Base-by-base conservation (phyloP, 2,797 vertebrate genomes). In the Sebastes itinus region DNA sequence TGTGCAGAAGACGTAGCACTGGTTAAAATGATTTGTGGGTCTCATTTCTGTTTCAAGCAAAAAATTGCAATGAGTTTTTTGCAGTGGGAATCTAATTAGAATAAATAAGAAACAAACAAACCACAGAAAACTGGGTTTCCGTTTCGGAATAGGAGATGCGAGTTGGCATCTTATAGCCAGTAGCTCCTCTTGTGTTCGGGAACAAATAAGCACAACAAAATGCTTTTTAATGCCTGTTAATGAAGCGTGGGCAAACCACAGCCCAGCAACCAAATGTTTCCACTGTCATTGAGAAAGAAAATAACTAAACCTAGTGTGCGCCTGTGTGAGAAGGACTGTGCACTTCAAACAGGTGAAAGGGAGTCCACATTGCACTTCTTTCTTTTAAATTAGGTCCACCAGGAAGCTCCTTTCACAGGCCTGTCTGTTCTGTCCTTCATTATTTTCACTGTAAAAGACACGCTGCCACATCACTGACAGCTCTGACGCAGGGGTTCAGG, bases 171-270 rank as follows among this genome's bases (percentile, higher is more conserved):
- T 80, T 49, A 18, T 64, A 77, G 78, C 80, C 78, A 72, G 76
- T 73, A 81, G 82, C 78, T 72, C 25, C 16, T 78, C 38, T 61
- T 58, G 25, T 7, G 27, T 78, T 80, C 8, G 8, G 16, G 49
- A 82, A 85, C 69, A 86, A 84, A 42, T 52, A 49, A 78, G 72
- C 69, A 85, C 62, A 81, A 78, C 46, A 56, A 77, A 78, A 76
- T 76, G 64, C 33, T 62, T 66, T n/a, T 16, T 77, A 69, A 82
- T 77, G 73, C 20, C 58, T 62, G 56, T 49, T 78, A 56, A 86
- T 83, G 72, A 83, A 77, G 32, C 59, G 9, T 74, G 49, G 27
- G 54, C 18, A 59, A 66, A 86, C 72, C 70, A 28, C 52, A 75
- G 61, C 1, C 12, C 35, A 61, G 32, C 20, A 59, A 65, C 27